Evolutionary conservation across 2,888 invertebrate genomes (phyloP), one percentile per base, ranked within the genome.

Genomic region (Philereme transversata): DNA sequence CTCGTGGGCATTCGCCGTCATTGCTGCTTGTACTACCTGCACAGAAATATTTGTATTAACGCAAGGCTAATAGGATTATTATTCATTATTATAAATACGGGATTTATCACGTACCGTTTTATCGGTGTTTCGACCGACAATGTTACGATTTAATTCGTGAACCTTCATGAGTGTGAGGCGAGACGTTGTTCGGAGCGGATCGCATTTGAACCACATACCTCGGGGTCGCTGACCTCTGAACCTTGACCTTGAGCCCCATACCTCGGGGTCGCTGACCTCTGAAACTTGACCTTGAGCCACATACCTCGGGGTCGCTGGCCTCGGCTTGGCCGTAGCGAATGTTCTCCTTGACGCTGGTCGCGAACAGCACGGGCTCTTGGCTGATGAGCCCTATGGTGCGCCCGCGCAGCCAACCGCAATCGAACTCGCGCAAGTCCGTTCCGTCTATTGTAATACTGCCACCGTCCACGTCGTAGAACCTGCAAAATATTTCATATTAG

Each of bases 351-450:
- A 99, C 95, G 5, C 96, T 95, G 7, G 98, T 97, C 0, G 97
- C 98, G 91, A 99, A 99, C 40, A 99, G 86, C 47, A 98, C 95
- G 0, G 99, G 99, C 81, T 99, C 99, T 87, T 99, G 98, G 79
- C 97, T 96, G 63, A 99, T 98, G 66, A 97, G 95, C 0, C 98
- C 98, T 11, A 99, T 93, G 0, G 96, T 96, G 51, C 95, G 93
- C 9, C 97, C 96, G 45, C 99, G 93, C 22, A 99, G 92, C 98
- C 99, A 99, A 44, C 95, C 93, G 0, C 96, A 95, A 81, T 97
- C 96, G 60, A 98, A 83, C 0, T 93, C 87, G 48, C 93, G 88
- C 0, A 98, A 87, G 77, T 97, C 95, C 9, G 93, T 81, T 0
- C 95, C 96, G 78, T 97, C 97, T 59, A 98, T 92, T n/a, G 93